A percentile compares a stretch with the other conserved stretches of the same genome.
Evolutionary conservation across 2,113 vertebrate species (phyloP).

Genomic region (Centropus unirufus): DNA sequence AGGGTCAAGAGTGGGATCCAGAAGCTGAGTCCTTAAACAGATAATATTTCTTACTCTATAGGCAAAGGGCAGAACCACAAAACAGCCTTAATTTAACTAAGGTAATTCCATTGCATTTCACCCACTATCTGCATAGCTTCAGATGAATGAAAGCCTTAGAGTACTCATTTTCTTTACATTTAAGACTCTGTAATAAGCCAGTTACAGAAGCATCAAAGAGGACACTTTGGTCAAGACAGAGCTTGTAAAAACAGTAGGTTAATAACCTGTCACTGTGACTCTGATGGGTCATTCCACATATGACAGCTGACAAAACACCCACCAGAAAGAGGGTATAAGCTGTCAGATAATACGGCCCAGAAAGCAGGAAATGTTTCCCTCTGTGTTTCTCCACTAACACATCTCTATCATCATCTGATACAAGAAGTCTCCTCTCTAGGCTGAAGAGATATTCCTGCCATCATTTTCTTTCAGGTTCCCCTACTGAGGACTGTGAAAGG

Average conservation of each 20-base stretch:
- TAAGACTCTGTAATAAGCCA: not conserved
- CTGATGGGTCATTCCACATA: not conserved
- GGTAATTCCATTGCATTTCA: not conserved
- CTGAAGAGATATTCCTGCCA: not conserved
- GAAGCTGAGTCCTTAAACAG: not conserved
- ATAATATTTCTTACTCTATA: not conserved
- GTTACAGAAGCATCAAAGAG: not conserved
- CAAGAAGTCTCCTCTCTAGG: not conserved
- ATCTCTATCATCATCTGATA: not conserved
- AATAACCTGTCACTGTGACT: not conserved
- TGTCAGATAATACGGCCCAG: not conserved
- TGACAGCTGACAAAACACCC: not conserved
- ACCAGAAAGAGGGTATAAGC: not conserved
- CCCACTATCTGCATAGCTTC: not conserved
- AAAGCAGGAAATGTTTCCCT: not conserved
- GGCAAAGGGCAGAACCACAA: not conserved
- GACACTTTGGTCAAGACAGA: not conserved
- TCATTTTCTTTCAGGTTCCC: not conserved
- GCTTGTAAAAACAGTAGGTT: not conserved
- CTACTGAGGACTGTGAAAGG: not conserved
- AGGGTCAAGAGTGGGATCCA: not conserved
- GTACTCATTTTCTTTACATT: not conserved
- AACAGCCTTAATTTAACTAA: not conserved
- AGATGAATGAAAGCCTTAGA: not conserved
- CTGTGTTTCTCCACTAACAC: not conserved